Evolutionary conservation across 2,113 vertebrate species (phyloP), one percentile per base, ranked within the genome.

Genomic region (Cisticola juncidis): DNA sequence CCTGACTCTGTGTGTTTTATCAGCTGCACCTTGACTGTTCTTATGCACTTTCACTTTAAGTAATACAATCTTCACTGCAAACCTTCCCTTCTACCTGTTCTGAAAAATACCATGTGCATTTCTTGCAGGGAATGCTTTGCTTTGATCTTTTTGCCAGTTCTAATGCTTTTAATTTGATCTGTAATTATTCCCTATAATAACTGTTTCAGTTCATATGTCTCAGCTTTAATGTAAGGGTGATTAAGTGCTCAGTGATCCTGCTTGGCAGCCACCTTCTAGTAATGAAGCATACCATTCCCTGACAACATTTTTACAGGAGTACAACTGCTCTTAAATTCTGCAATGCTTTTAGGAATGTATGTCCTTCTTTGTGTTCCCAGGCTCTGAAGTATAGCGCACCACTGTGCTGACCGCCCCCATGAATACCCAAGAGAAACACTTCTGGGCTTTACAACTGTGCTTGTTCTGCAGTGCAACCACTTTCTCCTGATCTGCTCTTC

Each of bases 111-210:
- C 0, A 0, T 13, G 36, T 93, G 85, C 85, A 71, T 88, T 92
- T 90, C 93, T 94, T 84, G 53, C 44, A 82, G 69, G 47, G 81
- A 93, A 83, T 24, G 40, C 25, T 83, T 93, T 85, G 33, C 87
- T 96, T 96, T 96, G 94, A 95, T 96, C 88, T 95, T 77, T 19
- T 81, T 96, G 90, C 92, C 90, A 92, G 81, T 64, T 90, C 80
- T 94, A 93, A 94, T 90, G 88, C 44, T 94, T 96, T 95, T 92
- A 92, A 94, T 93, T 94, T 94, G 91, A 90, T 94, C 91, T 94
- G 64, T 94, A 96, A 94, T 96, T 96, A 94, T 92, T 96, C 71
- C 16, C 47, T 83, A 10, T 86, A 94, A 92, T 74, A 94, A 88
- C 60, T 93, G 76, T 96, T 96, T 88, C 81, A 92, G 76, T 92